Base-by-base conservation (phyloP, 2,888 invertebrate genomes). In the Pseudococcus jackbeardsleyi region DNA sequence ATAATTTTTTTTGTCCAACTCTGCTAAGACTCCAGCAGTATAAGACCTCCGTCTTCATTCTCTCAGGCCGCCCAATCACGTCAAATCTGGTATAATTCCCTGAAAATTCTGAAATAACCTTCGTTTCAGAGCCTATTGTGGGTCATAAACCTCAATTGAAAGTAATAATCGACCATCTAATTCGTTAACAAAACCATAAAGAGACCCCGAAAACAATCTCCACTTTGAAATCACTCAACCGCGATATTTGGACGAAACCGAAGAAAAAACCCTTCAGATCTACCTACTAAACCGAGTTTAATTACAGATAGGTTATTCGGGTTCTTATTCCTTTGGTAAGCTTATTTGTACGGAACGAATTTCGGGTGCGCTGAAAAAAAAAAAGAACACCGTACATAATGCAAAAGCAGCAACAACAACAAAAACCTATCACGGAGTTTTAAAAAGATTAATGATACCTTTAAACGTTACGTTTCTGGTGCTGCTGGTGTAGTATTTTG, bases 401-500 rank as follows among this genome's bases (percentile, higher is more conserved):
- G 19, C 46, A 82, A 33, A 42, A 77, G 33, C 46, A 77, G 33
- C 46, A 82, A 46, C 26, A 79, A 42, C 42, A 42, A 12, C 79
- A 82, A 82, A 82, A 82, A 82, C 79, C 46, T 39, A 82, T 82
- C 79, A 46, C 79, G 46, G 79, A 42, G 42, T 42, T 42, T 46
- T 42, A 46, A 82, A 46, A 79, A 82, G 79, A 82, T 82, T 82
- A 82, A 82, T 82, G 79, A 33, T 82, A 46, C 17, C 46, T 19
- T 82, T 46, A 82, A 46, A 8, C 42, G 42, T 42, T 42, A 42
- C 79, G 79, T 46, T 82, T 79, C 42, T 42, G 19, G 59, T 59
- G 26, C 42, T 42, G 8, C 5, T 39, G 7, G 5, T 8, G 3
- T 33, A 42, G 42, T 9, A 82, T 82, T 72, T 72, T 82, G 42